phyloP scores from a whole-genome alignment of 2,113 vertebrate genomes.

The Natator depressus region DNA sequence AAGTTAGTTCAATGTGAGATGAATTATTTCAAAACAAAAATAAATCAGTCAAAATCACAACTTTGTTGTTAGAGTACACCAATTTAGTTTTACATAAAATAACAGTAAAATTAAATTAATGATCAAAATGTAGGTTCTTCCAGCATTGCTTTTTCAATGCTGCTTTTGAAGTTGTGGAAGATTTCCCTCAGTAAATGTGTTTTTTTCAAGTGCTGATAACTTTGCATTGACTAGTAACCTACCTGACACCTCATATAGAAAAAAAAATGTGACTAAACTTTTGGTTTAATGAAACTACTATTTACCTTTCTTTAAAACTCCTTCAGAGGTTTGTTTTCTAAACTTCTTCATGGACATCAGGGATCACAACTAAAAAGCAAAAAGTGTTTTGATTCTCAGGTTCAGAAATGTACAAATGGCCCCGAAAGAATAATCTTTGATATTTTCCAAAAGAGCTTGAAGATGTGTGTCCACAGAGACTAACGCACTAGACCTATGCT shows the following conservation, averaged over 20 bases:
- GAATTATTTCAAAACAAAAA: neutral
- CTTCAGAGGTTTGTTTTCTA: neutral
- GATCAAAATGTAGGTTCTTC: neutral
- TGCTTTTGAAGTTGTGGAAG: neutral
- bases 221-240: rapidly evolving
- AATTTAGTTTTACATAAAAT: neutral
- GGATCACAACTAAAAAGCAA: neutral
- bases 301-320: neutral
- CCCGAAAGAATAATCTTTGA: neutral
- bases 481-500: neutral
- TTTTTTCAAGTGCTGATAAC: neutral
- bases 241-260: neutral
- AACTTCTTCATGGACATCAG: neutral
- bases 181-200: neutral
- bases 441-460: neutral
- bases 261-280: neutral
- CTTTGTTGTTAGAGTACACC: neutral
- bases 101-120: neutral
- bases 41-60: neutral
- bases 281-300: neutral
- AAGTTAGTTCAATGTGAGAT: neutral
- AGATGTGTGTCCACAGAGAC: neutral
- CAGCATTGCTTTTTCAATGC: neutral
- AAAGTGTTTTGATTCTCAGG: neutral
- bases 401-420: neutral